phyloP scores from a whole-genome alignment of 1,140 invertebrate genomes.

The Apis cerana region DNA sequence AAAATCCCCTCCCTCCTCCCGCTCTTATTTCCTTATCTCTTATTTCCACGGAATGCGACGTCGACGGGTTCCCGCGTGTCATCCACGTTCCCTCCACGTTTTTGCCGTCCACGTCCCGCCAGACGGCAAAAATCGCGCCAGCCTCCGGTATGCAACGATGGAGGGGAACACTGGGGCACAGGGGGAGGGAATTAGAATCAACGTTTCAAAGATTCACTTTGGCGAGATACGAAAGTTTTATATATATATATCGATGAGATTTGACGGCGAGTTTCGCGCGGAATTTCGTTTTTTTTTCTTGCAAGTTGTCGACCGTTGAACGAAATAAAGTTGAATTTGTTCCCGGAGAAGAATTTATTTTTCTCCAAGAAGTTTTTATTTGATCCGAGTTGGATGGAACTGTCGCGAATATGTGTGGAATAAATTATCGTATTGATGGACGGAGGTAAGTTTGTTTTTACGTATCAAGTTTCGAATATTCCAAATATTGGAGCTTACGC shows the following conservation, averaged over 20 bases:
- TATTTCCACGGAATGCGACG: slow-evolving; percentile 40
- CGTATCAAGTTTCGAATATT: too few species aligned
- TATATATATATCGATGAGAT: neutral
- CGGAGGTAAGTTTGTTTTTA: too few species aligned
- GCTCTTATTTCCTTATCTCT: slow-evolving; percentile 45
- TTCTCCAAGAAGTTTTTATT: too few species aligned
- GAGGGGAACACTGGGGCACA: too few species aligned
- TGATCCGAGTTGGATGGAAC: too few species aligned
- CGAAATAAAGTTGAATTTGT: too few species aligned
- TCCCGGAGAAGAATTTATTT: too few species aligned
- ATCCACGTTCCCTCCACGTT: neutral
- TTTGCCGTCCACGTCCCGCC: neutral
- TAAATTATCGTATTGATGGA: too few species aligned
- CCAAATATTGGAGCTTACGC: too few species aligned
- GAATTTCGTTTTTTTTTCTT: too few species aligned
- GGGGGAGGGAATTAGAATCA: neutral
- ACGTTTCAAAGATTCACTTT: neutral
- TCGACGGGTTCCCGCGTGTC: slow-evolving; percentile 3
- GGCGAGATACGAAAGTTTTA: neutral
- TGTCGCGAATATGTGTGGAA: too few species aligned
- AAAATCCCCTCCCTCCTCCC: neutral
- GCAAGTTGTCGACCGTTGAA: too few species aligned
- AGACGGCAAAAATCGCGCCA: neutral
- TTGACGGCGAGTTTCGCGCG: neutral
- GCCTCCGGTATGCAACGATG: neutral